Base-by-base conservation (phyloP, 2,797 vertebrate species). In the Anguilla megastoma region DNA sequence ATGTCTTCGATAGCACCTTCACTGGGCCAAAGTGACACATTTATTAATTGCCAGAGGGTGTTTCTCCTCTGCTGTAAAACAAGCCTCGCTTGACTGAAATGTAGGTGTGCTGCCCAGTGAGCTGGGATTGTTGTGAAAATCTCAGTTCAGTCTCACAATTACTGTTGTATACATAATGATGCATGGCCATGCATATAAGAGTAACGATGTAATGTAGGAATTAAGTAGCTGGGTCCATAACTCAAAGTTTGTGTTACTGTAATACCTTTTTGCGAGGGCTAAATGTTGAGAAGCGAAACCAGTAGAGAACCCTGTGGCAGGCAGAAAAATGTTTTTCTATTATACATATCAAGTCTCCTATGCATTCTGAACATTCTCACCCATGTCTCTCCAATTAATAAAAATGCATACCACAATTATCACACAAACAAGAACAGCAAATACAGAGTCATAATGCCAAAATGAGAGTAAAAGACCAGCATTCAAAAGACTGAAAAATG, bases 11-110 rank as follows among this genome's bases (percentile, higher is more conserved):
- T 85, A 76, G 45, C 87, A 85, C 54, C 36, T 88, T 80, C 50
- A 79, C 66, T 33, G 87, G 48, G 16, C 50, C 84, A 69, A 41
- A 85, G 60, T 60, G 52, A 60, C 87, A 85, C 66, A 60, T 76
- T 41, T 85, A 85, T 88, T 85, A 71, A 12, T 63, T 24, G 52
- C 84, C 33, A 45, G 87, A 56, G 54, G 84, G 69, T 71, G n/a
- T 76, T 36, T 27, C 58, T 18, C 33, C 52, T n/a, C 16, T 5
- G 10, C 54, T 83, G 52, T 66, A 69, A 16, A 30, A 87, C 58
- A 84, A 18, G 74, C 33, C 3, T 76, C 5, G 33, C 33, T 76
- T 76, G 74, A 76, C 74, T 41, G 74, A 76, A 33, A 9, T 33
- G 12, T 18, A 76, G 74, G 14, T 41, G 41, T 18, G 16, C 33